These are phyloP conservation scores for Mesoligia furuncula DNA, from an alignment of 2,888 invertebrate species.

Conservation along the genomic window DNA sequence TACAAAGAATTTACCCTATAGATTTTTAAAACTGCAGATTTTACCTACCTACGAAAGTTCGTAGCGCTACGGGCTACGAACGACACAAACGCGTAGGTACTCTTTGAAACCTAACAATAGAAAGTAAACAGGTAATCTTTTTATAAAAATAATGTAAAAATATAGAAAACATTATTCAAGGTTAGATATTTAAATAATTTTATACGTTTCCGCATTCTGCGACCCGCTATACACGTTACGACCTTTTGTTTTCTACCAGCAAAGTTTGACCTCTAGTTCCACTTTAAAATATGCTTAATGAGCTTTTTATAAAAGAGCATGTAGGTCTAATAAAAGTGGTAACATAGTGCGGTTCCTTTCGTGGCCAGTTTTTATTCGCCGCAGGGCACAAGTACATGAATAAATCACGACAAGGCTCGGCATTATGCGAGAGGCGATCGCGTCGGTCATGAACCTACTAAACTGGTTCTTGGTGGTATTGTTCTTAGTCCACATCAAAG, in stretches of 20 bases:
- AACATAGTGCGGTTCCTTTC: conserved; percentile 68
- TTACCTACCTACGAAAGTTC: conserved; percentile 34
- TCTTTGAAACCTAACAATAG: neutral
- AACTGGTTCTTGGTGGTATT: conserved; percentile 86
- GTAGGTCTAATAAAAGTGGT: conserved; percentile 68
- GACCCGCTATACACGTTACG: conserved; percentile 23
- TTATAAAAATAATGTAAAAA: neutral
- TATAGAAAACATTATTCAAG: conserved; percentile 44
- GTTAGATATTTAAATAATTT: conserved; percentile 48
- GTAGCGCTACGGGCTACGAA: conserved; percentile 46
- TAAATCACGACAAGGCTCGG: conserved; percentile 82
- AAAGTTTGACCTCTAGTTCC: conserved; percentile 51
- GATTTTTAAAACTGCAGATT: conserved; percentile 2
- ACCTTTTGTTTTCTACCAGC: conserved; percentile 43
- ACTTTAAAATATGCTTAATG: conserved; percentile 41
- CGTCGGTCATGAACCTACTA: conserved; percentile 87
- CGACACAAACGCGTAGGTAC: conserved; percentile 10
- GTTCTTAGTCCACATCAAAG: conserved; percentile 75
- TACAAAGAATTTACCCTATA: neutral
- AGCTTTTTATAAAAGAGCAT: conserved; percentile 59
- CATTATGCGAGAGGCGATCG: conserved; percentile 82
- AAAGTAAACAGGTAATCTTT: conserved; percentile 11
- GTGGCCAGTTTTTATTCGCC: conserved; percentile 75
- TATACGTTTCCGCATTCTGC: conserved; percentile 61
- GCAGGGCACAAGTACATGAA: conserved; percentile 71